Percentiles rank a stretch among this genome's conserved stretches.
Evolutionary conservation across 2,888 invertebrate genomes (phyloP).

Genomic region (Dorcus parallelipipedus): DNA sequence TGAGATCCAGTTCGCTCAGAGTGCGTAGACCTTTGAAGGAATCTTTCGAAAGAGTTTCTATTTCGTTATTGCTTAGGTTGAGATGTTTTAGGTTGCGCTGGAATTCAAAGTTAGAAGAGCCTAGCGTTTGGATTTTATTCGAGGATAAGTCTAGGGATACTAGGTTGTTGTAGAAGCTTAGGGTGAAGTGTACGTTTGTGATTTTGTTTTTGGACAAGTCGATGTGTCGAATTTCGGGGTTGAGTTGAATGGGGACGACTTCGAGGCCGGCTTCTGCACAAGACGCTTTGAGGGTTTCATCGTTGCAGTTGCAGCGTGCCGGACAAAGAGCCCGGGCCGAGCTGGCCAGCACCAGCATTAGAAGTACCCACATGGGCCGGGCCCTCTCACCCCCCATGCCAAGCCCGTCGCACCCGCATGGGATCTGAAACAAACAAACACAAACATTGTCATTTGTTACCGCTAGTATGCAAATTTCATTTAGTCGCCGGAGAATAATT

Average conservation of each 20-base stretch:
- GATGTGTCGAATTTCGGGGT: constrained; percentile 80
- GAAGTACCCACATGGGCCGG: constrained; percentile 50
- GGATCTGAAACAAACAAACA: constrained; percentile 44
- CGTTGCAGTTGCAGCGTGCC: constrained; percentile 75
- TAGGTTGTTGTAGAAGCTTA: constrained; percentile 77
- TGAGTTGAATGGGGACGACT: constrained; percentile 84
- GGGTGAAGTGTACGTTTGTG: constrained; percentile 70
- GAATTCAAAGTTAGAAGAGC: constrained; percentile 76
- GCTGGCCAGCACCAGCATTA: constrained; percentile 52
- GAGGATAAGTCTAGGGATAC: constrained; percentile 77
- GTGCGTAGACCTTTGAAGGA: constrained; percentile 71
- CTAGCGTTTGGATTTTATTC: constrained; percentile 77
- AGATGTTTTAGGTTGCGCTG: constrained; percentile 71
- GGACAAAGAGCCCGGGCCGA: constrained; percentile 60
- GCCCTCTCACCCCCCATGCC: constrained; percentile 48
- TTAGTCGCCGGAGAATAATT: constrained; percentile 4
- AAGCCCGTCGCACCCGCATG: constrained; percentile 43
- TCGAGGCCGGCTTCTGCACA: constrained; percentile 78
- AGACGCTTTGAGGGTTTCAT: constrained; percentile 72
- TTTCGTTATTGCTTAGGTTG: constrained; percentile 73
- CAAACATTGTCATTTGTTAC: constrained; percentile 1
- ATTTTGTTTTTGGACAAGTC: constrained; percentile 83
- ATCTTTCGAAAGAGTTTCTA: constrained; percentile 69
- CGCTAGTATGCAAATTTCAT: constrained; percentile 12
- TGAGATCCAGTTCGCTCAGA: constrained; percentile 67